Conservation (phyloP, 2,113 vertebrate species). For the Melanerpes aurifrons region DNA sequence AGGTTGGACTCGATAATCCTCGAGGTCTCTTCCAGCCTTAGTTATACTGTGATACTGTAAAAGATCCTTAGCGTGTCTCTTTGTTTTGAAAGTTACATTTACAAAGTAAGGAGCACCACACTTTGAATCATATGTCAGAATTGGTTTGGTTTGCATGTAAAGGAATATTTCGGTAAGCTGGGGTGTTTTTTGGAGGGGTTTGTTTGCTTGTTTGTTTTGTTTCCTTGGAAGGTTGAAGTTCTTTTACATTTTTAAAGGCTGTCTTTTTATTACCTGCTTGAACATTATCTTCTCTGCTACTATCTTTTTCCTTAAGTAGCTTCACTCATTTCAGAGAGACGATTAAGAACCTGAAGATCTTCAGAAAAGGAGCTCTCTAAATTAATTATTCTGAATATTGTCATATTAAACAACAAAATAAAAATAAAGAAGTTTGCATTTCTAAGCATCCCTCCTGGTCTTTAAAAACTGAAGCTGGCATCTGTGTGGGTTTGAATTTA, state of each 20-base stretch:
- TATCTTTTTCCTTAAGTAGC: not conserved
- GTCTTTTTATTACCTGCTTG: not conserved
- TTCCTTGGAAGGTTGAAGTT: not conserved
- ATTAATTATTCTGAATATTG: conserved; percentile 26
- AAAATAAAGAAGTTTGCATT: not conserved
- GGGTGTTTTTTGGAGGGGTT: not conserved
- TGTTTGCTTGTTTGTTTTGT: not conserved
- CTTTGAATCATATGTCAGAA: not conserved
- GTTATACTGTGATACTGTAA: too few species aligned
- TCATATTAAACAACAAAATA: not conserved
- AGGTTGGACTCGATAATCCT: too few species aligned
- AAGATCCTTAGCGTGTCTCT: not conserved
- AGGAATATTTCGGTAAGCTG: not conserved
- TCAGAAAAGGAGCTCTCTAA: not conserved
- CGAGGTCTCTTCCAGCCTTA: too few species aligned
- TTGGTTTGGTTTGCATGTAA: not conserved
- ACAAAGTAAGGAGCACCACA: not conserved
- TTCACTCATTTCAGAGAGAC: not conserved
- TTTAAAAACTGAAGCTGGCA: conserved; percentile 53
- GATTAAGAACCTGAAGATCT: not conserved
- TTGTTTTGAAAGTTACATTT: not conserved
- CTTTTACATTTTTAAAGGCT: not conserved
- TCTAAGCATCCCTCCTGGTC: conserved; percentile 32
- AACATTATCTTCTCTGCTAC: not conserved
- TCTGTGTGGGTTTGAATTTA: conserved; percentile 64